phyloP scores from a whole-genome alignment of 2,797 vertebrate species.

The Decapterus maruadsi region DNA sequence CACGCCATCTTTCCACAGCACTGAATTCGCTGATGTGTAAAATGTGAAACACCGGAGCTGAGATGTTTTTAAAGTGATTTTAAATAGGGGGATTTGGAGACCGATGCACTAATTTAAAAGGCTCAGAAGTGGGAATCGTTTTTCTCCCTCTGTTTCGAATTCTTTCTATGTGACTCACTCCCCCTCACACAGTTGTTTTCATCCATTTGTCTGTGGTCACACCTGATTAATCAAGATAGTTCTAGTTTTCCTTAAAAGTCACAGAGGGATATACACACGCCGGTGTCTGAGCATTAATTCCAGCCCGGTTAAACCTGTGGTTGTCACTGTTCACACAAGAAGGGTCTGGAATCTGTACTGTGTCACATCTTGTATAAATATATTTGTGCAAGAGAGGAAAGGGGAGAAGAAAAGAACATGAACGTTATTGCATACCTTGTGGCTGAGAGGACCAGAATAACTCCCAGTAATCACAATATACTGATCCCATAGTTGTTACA shows the following conservation, averaged over 20 bases:
- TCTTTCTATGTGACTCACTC: not conserved
- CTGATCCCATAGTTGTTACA: not conserved
- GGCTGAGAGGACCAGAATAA: not conserved
- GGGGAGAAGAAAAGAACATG: not conserved
- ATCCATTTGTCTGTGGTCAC: conserved; percentile 12
- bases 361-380: conserved; percentile 15
- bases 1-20: conserved; percentile 37
- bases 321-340: not conserved
- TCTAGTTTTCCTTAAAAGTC: not conserved
- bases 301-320: conserved; percentile 13
- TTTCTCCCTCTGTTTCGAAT: conserved; percentile 2
- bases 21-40: conserved; percentile 40
- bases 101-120: not conserved
- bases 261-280: not conserved
- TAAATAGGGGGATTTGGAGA: conserved; percentile 1
- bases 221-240: not conserved
- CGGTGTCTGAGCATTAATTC: conserved; percentile 10
- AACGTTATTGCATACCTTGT: not conserved
- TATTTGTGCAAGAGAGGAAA: not conserved
- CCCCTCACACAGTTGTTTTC: not conserved
- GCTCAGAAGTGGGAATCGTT: conserved; percentile 16
- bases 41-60: conserved; percentile 15
- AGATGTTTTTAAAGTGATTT: conserved; percentile 17
- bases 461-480: not conserved
- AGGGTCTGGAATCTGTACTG: conserved; percentile 3